Base-by-base conservation (phyloP, 2,113 vertebrate species). In the Microcebus ravelobensis region DNA sequence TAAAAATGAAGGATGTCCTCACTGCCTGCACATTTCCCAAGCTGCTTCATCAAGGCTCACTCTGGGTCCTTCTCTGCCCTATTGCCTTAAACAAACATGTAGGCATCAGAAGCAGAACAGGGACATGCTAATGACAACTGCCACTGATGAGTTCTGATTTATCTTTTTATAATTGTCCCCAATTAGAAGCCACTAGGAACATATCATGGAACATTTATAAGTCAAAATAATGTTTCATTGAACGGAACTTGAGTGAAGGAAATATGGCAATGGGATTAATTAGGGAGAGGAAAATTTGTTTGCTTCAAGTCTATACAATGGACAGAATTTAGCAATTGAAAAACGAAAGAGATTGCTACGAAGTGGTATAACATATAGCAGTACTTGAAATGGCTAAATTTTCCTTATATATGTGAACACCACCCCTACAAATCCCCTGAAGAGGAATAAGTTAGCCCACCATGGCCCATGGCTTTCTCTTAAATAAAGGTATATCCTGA, bases 151-250 rank as follows among this genome's bases (percentile, higher is more conserved):
- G 20, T 83, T 90, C 76, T 87, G 76, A 94, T 95, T 94, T 84
- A 93, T 97, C 86, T 93, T 63, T 63, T 36, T 95, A 2, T 93
- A 90, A 97, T 97, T 96, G 87, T 92, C 83, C 34, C 88, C 95
- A 90, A 85, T 96, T 90, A 97, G 92, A 87, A 96, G 63, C 71
- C 63, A 36, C 86, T 52, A 67, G 90, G 80, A 97, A 55, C 87
- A 96, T 50, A 85, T 73, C 82, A 48, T 81, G 57, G 81, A 96
- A 90, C 83, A 42, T 87, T 95, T 91, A 48, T 90, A 94, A 95
- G 68, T 87, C 91, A 96, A 97, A 92, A 97, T 67, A 91, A 81
- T 85, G 83, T 96, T 93, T 95, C 89, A 77, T 68, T 94, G 50
- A 80, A 71, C 36, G 87, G 79, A 65, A 94, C 93, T 77, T 42